Percentiles rank a stretch among this genome's conserved stretches.
These are phyloP conservation scores for Cyclopterus lumpus DNA, from an alignment of 2,797 vertebrate species.

Conservation along the genomic window DNA sequence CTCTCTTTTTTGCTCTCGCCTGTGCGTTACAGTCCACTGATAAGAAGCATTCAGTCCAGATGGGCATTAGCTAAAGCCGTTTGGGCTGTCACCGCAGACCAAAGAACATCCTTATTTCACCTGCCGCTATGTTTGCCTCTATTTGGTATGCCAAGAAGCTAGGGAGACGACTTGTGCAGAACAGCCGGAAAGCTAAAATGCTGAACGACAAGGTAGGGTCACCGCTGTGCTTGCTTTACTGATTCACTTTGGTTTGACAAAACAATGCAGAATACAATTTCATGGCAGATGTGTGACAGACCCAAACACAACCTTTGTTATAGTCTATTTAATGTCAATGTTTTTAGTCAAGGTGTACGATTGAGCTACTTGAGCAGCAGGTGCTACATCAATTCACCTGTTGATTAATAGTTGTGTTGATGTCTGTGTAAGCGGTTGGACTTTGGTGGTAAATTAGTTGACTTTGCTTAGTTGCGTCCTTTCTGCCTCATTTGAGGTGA, in stretches of 20 bases:
- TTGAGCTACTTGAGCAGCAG: background rate
- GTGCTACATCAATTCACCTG: slow-evolving; percentile 43
- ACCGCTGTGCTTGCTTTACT: slow-evolving; percentile 14
- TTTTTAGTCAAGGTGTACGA: background rate
- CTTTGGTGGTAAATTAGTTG: slow-evolving; percentile 33
- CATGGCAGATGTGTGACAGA: slow-evolving; percentile 9
- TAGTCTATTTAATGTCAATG: background rate
- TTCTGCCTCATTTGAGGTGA: slow-evolving; percentile 44
- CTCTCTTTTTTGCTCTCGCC: slow-evolving; percentile 33
- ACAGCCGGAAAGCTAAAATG: slow-evolving; percentile 93
- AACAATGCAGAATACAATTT: background rate
- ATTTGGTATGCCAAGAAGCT: slow-evolving; percentile 99
- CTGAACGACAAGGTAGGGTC: slow-evolving; percentile 92
- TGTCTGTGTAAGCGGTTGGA: slow-evolving; percentile 14
- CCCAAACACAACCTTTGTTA: background rate
- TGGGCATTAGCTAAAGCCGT: slow-evolving; percentile 74
- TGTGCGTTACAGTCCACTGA: slow-evolving; percentile 46
- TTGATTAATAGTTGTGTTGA: slow-evolving; percentile 53
- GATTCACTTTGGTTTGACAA: slow-evolving; percentile 19
- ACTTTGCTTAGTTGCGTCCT: slow-evolving; percentile 31
- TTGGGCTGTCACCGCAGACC: slow-evolving; percentile 65
- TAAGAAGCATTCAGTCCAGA: slow-evolving; percentile 60
- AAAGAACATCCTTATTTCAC: slow-evolving; percentile 69
- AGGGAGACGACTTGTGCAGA: slow-evolving; percentile 94
- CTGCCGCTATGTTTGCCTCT: slow-evolving; percentile 92